Conservation (phyloP, 64 coral and sea anemone genomes). For the Astreopora myriophthalma region DNA sequence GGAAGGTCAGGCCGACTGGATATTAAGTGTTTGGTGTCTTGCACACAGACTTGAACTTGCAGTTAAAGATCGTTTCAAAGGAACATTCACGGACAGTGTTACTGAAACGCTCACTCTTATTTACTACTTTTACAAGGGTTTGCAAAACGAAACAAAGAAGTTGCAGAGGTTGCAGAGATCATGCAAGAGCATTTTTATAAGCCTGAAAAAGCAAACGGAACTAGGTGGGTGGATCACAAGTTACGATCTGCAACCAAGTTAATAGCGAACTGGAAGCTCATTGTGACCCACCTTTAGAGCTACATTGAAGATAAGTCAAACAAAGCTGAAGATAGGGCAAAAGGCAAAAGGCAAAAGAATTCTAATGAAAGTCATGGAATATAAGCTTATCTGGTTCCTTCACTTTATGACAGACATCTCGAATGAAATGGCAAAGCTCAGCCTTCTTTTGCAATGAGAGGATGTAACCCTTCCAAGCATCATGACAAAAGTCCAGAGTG, state of each 20-base stretch:
- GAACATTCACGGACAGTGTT: conserved; percentile 59
- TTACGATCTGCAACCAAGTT: conserved; percentile 32
- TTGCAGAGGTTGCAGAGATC: conserved; percentile 16
- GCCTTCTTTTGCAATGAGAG: conserved; percentile 47
- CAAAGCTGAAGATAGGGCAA: conserved; percentile 33
- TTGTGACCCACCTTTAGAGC: conserved; percentile 40
- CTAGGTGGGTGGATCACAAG: conserved; percentile 51
- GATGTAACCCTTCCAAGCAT: conserved; percentile 41
- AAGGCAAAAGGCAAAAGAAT: conserved; percentile 61
- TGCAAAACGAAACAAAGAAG: conserved; percentile 61
- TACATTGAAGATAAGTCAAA: conserved; percentile 56
- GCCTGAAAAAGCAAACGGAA: conserved; percentile 54
- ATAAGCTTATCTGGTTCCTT: conserved; percentile 62
- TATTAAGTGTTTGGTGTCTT: conserved; percentile 63
- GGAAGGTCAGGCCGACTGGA: conserved; percentile 45
- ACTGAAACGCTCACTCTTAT: conserved; percentile 24
- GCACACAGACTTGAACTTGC: conserved; percentile 56
- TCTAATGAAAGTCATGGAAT: conserved; percentile 47
- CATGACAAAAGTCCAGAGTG: conserved; percentile 25
- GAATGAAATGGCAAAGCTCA: conserved; percentile 11
- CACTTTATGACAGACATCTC: conserved; percentile 34
- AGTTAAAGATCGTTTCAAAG: conserved; percentile 59
- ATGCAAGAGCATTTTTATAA: conserved; percentile 67
- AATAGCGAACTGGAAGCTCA: conserved; percentile 52
- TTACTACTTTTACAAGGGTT: conserved; percentile 59